These are phyloP conservation scores for Masnerella sp. DNA, from an alignment of 2,888 invertebrate genomes.

Conservation along the genomic window DNA sequence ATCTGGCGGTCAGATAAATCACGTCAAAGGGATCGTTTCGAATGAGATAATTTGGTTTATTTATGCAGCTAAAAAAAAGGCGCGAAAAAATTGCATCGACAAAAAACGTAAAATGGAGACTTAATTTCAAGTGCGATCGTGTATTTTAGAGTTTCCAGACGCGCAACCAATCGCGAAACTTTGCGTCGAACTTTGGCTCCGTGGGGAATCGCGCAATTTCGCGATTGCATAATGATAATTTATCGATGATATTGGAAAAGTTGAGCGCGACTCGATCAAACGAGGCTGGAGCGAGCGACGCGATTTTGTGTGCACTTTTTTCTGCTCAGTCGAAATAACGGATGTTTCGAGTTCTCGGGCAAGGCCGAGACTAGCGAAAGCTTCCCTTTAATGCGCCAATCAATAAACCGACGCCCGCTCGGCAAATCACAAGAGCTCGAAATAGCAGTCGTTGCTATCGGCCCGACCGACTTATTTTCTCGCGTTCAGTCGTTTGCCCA, in stretches of 20 bases:
- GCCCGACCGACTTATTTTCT: slow-evolving; percentile 33
- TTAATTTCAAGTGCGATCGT: slow-evolving; percentile 34
- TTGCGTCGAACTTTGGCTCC: slow-evolving; percentile 38
- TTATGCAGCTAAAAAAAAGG: no score
- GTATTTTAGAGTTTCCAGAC: slow-evolving; percentile 46
- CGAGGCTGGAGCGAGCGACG: background rate
- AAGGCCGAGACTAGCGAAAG: slow-evolving; percentile 64
- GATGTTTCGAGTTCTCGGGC: slow-evolving; percentile 57
- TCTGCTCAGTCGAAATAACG: slow-evolving; percentile 23
- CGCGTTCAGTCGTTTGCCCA: background rate
- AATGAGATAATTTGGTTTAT: no score
- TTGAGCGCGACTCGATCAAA: slow-evolving; percentile 11
- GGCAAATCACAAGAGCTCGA: slow-evolving; percentile 49
- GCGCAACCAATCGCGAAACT: slow-evolving; percentile 49
- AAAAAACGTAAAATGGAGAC: no score
- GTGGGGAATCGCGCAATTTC: slow-evolving; percentile 22
- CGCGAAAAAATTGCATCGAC: background rate
- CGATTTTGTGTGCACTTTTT: slow-evolving; percentile 2
- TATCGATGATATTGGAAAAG: slow-evolving; percentile 46
- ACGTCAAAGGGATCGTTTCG: no score
- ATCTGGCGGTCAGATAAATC: slow-evolving; percentile 8
- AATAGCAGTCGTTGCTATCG: slow-evolving; percentile 44
- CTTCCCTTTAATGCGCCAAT: slow-evolving; percentile 73
- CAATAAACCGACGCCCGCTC: slow-evolving; percentile 65
- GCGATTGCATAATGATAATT: slow-evolving; percentile 50